Evolutionary conservation across 2,888 invertebrate species (phyloP), one percentile per base, ranked within the genome.

Genomic region (Nomada flava): DNA sequence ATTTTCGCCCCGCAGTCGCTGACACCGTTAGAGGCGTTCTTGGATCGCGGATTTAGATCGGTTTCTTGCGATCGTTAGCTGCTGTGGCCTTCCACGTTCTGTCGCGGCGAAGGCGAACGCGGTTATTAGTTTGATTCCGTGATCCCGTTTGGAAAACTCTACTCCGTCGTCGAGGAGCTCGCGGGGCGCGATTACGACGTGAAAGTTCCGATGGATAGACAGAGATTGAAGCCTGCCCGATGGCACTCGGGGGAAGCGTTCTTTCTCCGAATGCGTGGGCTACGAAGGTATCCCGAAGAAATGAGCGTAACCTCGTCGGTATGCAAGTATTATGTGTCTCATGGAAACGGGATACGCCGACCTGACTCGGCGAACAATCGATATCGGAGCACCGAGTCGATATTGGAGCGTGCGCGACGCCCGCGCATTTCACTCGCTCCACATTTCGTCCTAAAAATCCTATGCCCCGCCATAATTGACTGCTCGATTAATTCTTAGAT

Each of bases 321-420:
- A 92, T 93, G 91, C 90, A 83, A 86, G 92, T 92, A 92, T 92
- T 92, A 92, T 91, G 91, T 92, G 91, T 92, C 92, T 86, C 86
- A 86, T 87, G 89, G 93, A 93, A 93, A 93, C 90, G 91, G 91
- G 93, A 92, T 93, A 93, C 92, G 90, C 86, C 89, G 89, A 90
- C 88, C 84, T 88, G 89, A 89, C 90, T 89, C 86, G 87, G 89
- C 89, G 90, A 92, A 92, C 92, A 92, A 92, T 92, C 91, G 92
- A 92, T 91, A 92, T 89, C 81, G 29, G 85, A 79, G 83, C 71
- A 79, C 65, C 82, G 78, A 86, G 81, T 79, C 85, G 84, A 90
- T 86, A 87, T 83, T 85, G 86, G 84, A 84, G 83, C 84, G 63
- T 73, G 74, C 71, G 73, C 79, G 59, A 80, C 55, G 55, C 74